phyloP scores from a whole-genome alignment of 2,797 vertebrate genomes.

The Cirrhinus mrigala region DNA sequence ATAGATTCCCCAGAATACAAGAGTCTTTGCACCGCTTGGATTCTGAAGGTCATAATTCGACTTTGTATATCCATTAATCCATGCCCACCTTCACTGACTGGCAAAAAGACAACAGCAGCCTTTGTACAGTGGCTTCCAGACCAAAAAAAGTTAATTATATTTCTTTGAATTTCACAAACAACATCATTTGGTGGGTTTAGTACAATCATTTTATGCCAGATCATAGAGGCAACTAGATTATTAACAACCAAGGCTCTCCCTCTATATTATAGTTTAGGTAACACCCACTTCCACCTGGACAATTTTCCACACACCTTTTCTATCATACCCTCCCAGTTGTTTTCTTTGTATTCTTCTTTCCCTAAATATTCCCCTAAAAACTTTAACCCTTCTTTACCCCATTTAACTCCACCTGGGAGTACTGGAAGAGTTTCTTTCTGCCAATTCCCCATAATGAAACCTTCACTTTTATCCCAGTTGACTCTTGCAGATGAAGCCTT shows the following conservation, averaged over 20 bases:
- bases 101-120: background rate
- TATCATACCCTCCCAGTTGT: background rate
- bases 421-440: background rate
- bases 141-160: background rate
- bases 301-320: background rate
- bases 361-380: background rate
- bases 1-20: background rate
- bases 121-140: background rate
- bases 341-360: background rate
- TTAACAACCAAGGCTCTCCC: background rate
- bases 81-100: background rate
- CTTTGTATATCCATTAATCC: background rate
- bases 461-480: background rate
- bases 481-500: background rate
- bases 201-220: background rate
- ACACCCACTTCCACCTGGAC: background rate
- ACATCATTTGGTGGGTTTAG: background rate
- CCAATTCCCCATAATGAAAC: background rate
- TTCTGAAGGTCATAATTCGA: background rate
- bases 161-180: no score
- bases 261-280: background rate
- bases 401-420: background rate
- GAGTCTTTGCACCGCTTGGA: background rate
- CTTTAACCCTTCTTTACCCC: background rate
- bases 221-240: background rate